phyloP scores from a whole-genome alignment of 2,888 invertebrate genomes.

The Mesochorus sp. region DNA sequence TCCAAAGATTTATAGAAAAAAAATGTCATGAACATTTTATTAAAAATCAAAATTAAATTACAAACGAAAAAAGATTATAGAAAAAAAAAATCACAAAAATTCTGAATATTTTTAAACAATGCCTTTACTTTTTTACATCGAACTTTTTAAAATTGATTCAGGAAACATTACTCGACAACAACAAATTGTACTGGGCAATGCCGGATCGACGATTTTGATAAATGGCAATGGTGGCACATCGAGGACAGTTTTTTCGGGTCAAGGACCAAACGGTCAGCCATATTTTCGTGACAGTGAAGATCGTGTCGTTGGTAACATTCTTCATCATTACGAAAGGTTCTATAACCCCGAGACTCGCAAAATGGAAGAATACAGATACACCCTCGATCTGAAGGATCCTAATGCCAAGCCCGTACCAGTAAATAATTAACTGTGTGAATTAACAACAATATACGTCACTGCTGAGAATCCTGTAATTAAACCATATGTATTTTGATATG shows the following conservation, averaged over 20 bases:
- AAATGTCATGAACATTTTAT: no score
- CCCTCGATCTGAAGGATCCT: conserved; percentile 67
- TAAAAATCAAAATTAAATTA: no score
- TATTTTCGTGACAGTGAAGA: conserved; percentile 67
- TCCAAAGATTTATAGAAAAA: no score
- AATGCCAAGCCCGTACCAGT: conserved; percentile 64
- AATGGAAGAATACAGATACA: conserved; percentile 61
- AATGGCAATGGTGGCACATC: conserved; percentile 43
- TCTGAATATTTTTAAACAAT: no score
- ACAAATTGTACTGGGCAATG: background rate
- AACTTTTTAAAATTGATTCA: background rate
- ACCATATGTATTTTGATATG: no score
- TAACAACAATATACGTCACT: no score
- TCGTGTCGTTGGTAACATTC: conserved; percentile 51
- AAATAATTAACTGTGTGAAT: background rate
- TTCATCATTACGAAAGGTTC: conserved; percentile 66
- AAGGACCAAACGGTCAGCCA: conserved; percentile 63
- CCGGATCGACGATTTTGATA: conserved; percentile 45
- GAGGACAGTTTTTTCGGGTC: conserved; percentile 64
- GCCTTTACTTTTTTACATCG: background rate
- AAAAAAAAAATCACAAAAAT: no score
- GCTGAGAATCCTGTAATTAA: no score
- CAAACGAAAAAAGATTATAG: no score
- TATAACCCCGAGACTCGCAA: conserved; percentile 59
- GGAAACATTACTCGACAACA: conserved; percentile 9